Evolutionary conservation across 2,888 invertebrate genomes (phyloP), one percentile per base, ranked within the genome.

Genomic region (Heliconius ethilla): DNA sequence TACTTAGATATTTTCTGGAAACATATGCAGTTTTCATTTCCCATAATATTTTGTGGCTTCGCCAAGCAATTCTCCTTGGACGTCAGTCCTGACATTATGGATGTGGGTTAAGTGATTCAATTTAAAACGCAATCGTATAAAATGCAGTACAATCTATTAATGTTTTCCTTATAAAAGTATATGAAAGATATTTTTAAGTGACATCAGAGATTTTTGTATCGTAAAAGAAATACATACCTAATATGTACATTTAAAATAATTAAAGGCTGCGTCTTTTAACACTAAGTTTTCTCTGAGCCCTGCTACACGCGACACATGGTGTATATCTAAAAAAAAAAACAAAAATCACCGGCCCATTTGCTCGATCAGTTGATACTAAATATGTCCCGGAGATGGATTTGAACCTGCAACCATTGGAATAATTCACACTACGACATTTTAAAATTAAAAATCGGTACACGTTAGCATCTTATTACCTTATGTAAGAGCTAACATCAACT

Each of bases 51-150:
- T 37, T 59, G 33, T 63, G 18, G 18, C 22, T 40, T 65, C 62
- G 63, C 74, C 74, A 74, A 74, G 45, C 72, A 72, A 72, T 59
- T 74, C 45, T 29, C 45, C 40, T 74, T 65, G 74, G 74, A 74
- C 73, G 62, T 63, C 40, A 22, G 2, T 65, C 62, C 63, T 45
- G 74, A 74, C 27, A 45, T 74, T 74, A 74, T 65, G 65, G 40
- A 74, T 74, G 63, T 74, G 63, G 63, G 74, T 63, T 74, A 65
- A 65, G 73, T 73, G 45, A 74, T 45, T 40, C 74, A 40, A 63
- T 74, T 63, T 74, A 40, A 63, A 59, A 11, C 25, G 55, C 25
- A 73, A 33, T 33, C n/a, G 15, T 62, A 37, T 37, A 15, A 37
- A 62, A 33, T 73, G 73, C n/a, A 62, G 40, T 25, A 27, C 25